Percentiles rank a stretch among this genome's conserved stretches.
Evolutionary conservation across 2,113 vertebrate species (phyloP).

Genomic region (Poeciliopsis retropinna): DNA sequence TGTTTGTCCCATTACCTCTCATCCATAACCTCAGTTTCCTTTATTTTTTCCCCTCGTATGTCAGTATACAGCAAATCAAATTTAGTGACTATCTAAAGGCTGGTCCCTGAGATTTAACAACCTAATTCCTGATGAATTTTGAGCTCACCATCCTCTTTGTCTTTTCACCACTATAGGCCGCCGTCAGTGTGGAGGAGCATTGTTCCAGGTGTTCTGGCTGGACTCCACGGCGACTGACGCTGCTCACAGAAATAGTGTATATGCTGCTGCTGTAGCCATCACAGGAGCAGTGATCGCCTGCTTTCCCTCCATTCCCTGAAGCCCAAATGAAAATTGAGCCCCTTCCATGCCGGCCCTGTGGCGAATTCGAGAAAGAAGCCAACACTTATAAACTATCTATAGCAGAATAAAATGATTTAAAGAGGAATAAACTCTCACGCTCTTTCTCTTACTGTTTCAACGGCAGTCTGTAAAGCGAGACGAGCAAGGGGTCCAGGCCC

Average conservation of each 20-base stretch:
- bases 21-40: too few relatives aligned
- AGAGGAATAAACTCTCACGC: neutral
- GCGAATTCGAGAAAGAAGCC: conserved; percentile 32
- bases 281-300: conserved; percentile 91
- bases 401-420: neutral
- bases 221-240: conserved; percentile 81
- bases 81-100: neutral
- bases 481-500: conserved; percentile 91
- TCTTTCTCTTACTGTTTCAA: conserved; percentile 83
- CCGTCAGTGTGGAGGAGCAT: conserved; percentile 89
- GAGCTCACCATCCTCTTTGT: conserved; percentile 84
- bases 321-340: conserved; percentile 96
- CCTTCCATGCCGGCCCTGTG: conserved; percentile 86
- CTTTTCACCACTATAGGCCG: conserved; percentile 87
- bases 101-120: neutral
- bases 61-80: neutral
- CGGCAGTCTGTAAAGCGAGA: conserved; percentile 88
- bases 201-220: conserved; percentile 90
- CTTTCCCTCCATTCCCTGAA: conserved; percentile 88
- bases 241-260: conserved; percentile 93
- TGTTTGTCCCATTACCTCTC: too few relatives aligned
- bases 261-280: conserved; percentile 95
- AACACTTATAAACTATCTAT: neutral
- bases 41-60: neutral
- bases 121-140: neutral